phyloP scores from a whole-genome alignment of 2,888 invertebrate genomes.

The Tipula confusa region DNA sequence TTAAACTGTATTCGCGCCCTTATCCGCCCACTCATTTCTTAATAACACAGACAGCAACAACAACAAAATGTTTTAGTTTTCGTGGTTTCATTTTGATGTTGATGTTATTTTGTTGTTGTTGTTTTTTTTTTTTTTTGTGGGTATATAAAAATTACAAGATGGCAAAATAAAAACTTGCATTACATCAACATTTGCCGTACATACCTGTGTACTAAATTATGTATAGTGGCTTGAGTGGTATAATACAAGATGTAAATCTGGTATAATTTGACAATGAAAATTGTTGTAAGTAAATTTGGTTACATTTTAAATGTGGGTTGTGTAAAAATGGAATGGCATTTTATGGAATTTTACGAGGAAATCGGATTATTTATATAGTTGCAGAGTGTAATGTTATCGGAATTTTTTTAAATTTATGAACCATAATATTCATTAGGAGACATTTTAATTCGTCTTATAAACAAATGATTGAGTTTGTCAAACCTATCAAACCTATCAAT shows the following conservation, averaged over 20 bases:
- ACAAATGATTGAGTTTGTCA: too few relatives aligned
- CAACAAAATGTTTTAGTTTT: not conserved
- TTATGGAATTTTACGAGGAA: not conserved
- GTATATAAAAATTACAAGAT: constrained; percentile 14
- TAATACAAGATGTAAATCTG: not conserved
- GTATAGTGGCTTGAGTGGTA: not conserved
- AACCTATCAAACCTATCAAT: too few relatives aligned
- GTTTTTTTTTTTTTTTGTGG: not conserved
- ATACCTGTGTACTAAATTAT: not conserved
- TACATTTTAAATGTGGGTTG: not conserved
- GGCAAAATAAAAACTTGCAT: not conserved
- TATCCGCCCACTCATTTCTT: not conserved
- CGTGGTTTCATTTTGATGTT: constrained; percentile 5
- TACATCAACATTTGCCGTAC: not conserved
- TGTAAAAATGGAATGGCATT: not conserved
- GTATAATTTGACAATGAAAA: constrained; percentile 9
- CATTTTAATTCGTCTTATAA: too few relatives aligned
- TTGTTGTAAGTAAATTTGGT: not conserved
- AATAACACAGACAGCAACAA: too few relatives aligned
- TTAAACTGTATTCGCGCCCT: not conserved
- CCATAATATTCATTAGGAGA: too few relatives aligned
- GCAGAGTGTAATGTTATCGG: too few relatives aligned
- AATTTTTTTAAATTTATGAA: too few relatives aligned
- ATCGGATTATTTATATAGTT: constrained; percentile 4
- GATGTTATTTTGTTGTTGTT: too few relatives aligned